Evolutionary conservation across 2,797 vertebrate genomes (phyloP).

Genomic region (Muraenolepis orangiensis): DNA sequence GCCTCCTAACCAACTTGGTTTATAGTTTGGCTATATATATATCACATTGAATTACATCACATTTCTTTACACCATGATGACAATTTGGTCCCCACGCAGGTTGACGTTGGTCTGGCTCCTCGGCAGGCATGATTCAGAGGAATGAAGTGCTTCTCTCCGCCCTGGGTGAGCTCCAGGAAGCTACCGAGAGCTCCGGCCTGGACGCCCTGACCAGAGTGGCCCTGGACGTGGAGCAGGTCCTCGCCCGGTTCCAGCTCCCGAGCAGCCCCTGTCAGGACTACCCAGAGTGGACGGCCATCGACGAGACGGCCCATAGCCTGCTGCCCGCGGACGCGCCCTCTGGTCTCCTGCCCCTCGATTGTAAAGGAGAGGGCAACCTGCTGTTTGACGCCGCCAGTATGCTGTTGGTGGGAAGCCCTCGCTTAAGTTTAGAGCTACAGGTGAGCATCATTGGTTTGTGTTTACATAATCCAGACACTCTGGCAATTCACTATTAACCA

Average conservation of each 20-base stretch:
- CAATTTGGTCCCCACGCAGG: not conserved
- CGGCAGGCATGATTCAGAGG: slow-evolving; percentile 84
- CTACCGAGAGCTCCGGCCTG: slow-evolving; percentile 83
- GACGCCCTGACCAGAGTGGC: slow-evolving; percentile 79
- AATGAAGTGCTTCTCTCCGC: slow-evolving; percentile 84
- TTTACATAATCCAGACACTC: not conserved
- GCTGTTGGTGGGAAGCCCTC: slow-evolving; percentile 82
- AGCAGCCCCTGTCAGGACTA: slow-evolving; percentile 69
- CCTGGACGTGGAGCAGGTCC: slow-evolving; percentile 75
- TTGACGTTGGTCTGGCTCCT: slow-evolving; percentile 11
- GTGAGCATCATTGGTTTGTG: slow-evolving; percentile 66
- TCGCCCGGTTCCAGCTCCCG: slow-evolving; percentile 81
- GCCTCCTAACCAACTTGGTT: not conserved
- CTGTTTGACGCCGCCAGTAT: slow-evolving; percentile 90
- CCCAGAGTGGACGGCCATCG: slow-evolving; percentile 80
- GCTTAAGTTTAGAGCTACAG: slow-evolving; percentile 88
- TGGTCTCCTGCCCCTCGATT: slow-evolving; percentile 84
- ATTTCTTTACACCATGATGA: not conserved
- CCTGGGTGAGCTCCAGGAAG: slow-evolving; percentile 87
- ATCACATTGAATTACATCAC: slow-evolving; percentile 7
- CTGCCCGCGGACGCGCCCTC: slow-evolving; percentile 86
- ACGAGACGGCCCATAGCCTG: slow-evolving; percentile 78
- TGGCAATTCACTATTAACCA: not conserved
- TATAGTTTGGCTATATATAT: not conserved
- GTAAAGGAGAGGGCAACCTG: slow-evolving; percentile 85